Percentiles rank a stretch among this genome's conserved stretches.
These are phyloP conservation scores for Capreolus pygargus DNA, from an alignment of 2,113 vertebrate genomes.

Conservation along the genomic window DNA sequence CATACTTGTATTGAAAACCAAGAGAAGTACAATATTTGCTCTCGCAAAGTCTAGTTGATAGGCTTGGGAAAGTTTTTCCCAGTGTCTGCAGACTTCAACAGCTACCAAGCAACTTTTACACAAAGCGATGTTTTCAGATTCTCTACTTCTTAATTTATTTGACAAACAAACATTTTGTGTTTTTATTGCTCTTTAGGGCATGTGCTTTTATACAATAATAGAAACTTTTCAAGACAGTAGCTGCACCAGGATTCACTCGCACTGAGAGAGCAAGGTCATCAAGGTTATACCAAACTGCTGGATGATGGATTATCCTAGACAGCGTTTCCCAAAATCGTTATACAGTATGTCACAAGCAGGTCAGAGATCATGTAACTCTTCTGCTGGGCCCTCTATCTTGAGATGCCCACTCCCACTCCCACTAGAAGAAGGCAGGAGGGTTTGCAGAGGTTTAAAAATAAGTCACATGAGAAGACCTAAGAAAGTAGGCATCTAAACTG, in stretches of 20 bases:
- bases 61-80: not conserved
- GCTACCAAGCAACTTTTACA: not conserved
- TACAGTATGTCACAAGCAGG: constrained; percentile 58
- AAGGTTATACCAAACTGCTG: constrained; percentile 19
- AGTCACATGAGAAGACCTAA: not conserved
- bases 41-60: not conserved
- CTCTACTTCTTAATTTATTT: not conserved
- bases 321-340: constrained; percentile 59
- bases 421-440: not conserved
- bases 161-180: not conserved
- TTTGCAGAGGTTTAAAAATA: not conserved
- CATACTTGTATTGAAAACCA: not conserved
- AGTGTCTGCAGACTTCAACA: not conserved
- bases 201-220: not conserved
- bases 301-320: constrained; percentile 64
- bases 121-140: not conserved
- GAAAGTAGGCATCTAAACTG: not conserved
- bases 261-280: constrained; percentile 33
- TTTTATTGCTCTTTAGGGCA: not conserved
- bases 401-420: not conserved
- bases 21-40: not conserved
- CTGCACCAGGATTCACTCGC: not conserved
- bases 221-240: not conserved
- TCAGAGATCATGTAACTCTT: constrained; percentile 49
- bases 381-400: not conserved